Evolutionary conservation across 2,888 invertebrate genomes (phyloP).

Genomic region (Tiliacea citrago): DNA sequence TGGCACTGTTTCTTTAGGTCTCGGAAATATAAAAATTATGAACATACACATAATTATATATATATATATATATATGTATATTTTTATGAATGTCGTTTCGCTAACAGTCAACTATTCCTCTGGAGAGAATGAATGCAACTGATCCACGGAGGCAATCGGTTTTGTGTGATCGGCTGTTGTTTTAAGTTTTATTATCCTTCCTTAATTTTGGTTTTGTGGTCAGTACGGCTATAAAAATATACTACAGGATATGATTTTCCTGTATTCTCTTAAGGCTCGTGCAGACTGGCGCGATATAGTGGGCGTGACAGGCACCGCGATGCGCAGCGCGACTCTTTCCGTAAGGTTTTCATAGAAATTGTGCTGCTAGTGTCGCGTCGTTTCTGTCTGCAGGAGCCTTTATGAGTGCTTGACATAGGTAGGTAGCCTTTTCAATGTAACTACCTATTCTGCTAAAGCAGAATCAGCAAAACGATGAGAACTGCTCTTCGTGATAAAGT

Average conservation of each 20-base stretch:
- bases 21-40: slow-evolving; percentile 1
- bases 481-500: no score
- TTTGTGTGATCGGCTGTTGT: neutral
- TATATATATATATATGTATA: slow-evolving; percentile 19
- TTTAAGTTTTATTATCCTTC: slow-evolving; percentile 19
- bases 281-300: no score
- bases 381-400: no score
- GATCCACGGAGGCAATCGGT: neutral
- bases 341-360: no score
- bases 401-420: neutral
- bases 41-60: no score
- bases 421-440: neutral
- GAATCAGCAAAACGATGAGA: no score
- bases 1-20: neutral
- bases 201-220: neutral
- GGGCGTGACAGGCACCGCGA: no score
- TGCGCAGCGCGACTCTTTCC: no score
- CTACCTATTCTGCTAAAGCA: no score
- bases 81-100: slow-evolving; percentile 24
- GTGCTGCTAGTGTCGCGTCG: no score
- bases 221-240: neutral
- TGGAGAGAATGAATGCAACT: slow-evolving; percentile 6
- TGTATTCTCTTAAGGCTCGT: neutral
- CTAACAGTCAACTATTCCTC: neutral
- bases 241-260: neutral